phyloP scores from a whole-genome alignment of 2,888 invertebrate genomes.

The Melieria omissa region DNA sequence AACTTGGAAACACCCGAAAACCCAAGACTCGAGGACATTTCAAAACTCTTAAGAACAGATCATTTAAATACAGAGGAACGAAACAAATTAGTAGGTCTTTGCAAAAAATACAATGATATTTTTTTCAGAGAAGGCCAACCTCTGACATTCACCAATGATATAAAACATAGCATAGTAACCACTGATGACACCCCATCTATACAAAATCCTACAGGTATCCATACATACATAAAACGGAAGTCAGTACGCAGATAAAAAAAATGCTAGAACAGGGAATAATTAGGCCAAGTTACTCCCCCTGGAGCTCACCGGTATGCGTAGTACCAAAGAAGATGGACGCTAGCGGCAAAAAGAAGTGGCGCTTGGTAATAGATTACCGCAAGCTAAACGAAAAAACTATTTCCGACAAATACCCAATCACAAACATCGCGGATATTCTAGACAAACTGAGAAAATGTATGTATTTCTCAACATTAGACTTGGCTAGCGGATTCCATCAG shows the following conservation, averaged over 20 bases:
- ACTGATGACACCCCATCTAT: slow-evolving; percentile 36
- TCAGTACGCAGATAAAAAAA: slow-evolving; percentile 45
- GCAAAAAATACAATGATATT: slow-evolving; percentile 18
- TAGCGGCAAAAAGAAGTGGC: slow-evolving; percentile 4
- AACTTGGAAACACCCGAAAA: neutral
- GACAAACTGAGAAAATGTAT: slow-evolving; percentile 42
- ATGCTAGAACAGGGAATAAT: slow-evolving; percentile 16
- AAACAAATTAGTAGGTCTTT: neutral
- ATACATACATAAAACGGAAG: slow-evolving; percentile 47
- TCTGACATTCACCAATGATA: slow-evolving; percentile 1
- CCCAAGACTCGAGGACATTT: neutral
- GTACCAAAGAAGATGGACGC: slow-evolving; percentile 4
- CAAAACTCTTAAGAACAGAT: neutral
- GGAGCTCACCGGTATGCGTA: slow-evolving; percentile 7
- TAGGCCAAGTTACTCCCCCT: neutral
- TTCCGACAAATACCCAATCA: slow-evolving; percentile 6
- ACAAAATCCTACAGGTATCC: slow-evolving; percentile 39
- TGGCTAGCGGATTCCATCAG: slow-evolving; percentile 56
- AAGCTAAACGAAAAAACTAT: slow-evolving; percentile 21
- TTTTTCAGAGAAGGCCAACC: slow-evolving; percentile 2
- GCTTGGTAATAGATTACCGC: slow-evolving; percentile 7
- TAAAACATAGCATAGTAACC: slow-evolving; percentile 35
- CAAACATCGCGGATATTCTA: slow-evolving; percentile 26
- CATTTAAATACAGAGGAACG: neutral
- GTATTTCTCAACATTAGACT: slow-evolving; percentile 57